Conservation (phyloP, 2,113 vertebrate species). For the Fregetta grallaria region DNA sequence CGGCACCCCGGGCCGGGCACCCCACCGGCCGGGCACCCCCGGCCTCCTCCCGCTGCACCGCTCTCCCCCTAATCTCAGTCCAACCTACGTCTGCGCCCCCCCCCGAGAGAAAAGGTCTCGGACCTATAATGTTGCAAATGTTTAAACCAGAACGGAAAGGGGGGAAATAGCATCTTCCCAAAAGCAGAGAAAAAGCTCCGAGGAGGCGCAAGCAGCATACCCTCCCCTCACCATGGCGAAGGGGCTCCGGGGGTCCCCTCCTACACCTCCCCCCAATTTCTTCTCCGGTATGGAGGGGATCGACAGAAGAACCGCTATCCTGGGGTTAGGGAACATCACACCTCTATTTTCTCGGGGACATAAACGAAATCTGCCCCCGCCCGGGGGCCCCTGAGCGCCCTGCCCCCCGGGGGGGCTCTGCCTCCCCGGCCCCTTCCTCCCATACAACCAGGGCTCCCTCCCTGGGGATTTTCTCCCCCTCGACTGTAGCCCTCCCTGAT, state of each 20-base stretch:
- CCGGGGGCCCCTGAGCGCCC: not conserved
- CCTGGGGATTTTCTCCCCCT: not conserved
- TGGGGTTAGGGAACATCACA: not conserved
- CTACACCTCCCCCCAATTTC: not conserved
- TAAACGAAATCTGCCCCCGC: not conserved
- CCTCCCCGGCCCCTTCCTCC: not conserved
- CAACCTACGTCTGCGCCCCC: fast-evolving
- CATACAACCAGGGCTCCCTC: not conserved
- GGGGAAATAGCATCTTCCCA: not conserved
- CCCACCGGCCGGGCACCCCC: not conserved
- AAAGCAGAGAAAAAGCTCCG: not conserved
- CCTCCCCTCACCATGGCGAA: not conserved
- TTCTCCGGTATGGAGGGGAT: fast-evolving
- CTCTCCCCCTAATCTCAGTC: not conserved
- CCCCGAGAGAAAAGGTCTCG: not conserved
- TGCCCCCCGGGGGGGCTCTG: not conserved
- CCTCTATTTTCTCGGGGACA: not conserved
- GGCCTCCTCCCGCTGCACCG: not conserved
- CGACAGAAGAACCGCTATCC: not conserved
- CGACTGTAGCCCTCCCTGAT: not conserved
- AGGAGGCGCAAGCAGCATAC: not conserved
- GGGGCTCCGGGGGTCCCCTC: not conserved
- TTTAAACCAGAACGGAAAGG: not conserved
- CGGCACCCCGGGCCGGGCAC: not conserved
- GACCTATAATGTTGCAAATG: fast-evolving